Conservation (phyloP, 2,888 invertebrate genomes). For the Ectemnius lituratus region DNA sequence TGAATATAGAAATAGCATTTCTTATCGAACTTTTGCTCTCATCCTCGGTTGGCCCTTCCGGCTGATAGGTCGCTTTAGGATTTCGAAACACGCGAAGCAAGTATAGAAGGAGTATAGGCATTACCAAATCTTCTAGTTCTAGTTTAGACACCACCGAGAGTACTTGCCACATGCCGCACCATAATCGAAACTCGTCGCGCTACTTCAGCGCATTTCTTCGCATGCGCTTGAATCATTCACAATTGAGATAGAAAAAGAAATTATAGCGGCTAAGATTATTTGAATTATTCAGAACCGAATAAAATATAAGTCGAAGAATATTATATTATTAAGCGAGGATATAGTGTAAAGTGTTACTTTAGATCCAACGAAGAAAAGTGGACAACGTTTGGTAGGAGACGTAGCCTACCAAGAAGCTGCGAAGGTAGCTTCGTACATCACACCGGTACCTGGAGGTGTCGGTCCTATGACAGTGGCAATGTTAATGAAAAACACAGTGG, state of each 20-base stretch:
- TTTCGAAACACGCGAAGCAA: slow-evolving; percentile 2
- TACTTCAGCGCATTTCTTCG: neutral
- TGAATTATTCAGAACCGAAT: neutral
- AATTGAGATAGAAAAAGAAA: too few relatives aligned
- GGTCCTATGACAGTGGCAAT: slow-evolving; percentile 99
- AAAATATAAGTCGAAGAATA: slow-evolving; percentile 7
- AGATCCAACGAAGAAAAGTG: slow-evolving; percentile 89
- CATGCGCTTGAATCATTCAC: too few relatives aligned
- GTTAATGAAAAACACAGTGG: slow-evolving; percentile 96
- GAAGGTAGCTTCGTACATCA: slow-evolving; percentile 91
- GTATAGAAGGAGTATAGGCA: neutral
- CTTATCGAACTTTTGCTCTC: slow-evolving; percentile 12
- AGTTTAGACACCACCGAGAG: slow-evolving; percentile 15
- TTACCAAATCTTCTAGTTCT: slow-evolving; percentile 16
- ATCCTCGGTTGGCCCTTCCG: neutral
- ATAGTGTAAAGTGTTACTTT: slow-evolving; percentile 31
- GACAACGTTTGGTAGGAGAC: slow-evolving; percentile 95
- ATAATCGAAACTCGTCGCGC: slow-evolving; percentile 3
- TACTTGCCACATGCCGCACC: neutral
- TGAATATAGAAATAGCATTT: neutral
- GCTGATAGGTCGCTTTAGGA: neutral
- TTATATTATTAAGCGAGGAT: neutral
- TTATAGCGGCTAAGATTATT: neutral
- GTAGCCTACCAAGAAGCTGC: slow-evolving; percentile 91
- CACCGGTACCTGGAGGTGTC: slow-evolving; percentile 97